Conservation (phyloP, 2,113 vertebrate genomes). For the Hirundichthys speculiger region DNA sequence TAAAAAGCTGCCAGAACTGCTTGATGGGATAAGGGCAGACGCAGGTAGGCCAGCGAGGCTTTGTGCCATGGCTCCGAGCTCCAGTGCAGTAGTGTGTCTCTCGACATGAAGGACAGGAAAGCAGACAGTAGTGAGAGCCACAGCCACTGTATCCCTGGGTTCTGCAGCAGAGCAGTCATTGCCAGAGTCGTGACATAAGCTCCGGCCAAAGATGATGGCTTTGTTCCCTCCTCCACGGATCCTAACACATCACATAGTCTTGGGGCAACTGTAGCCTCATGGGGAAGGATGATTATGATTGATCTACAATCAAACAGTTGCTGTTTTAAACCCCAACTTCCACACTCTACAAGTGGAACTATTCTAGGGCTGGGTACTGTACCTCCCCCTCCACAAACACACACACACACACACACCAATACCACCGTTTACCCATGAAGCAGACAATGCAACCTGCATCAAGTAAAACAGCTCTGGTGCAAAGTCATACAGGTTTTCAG, state of each 20-base stretch:
- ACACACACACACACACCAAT: conserved; percentile 39
- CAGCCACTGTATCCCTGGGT: conserved; percentile 46
- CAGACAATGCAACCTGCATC: conserved; percentile 26
- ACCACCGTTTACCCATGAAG: conserved; percentile 13
- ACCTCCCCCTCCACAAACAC: conserved; percentile 16
- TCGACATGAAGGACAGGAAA: conserved; percentile 39
- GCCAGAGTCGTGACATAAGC: conserved; percentile 56
- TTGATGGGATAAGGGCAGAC: conserved; percentile 65
- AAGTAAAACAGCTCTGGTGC: conserved; percentile 14
- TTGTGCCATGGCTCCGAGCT: conserved; percentile 48
- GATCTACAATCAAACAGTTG: too few species aligned
- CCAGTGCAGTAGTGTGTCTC: conserved; percentile 50
- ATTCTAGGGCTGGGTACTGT: too few species aligned
- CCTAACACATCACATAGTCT: neutral
- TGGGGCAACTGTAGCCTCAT: too few species aligned
- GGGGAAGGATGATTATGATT: too few species aligned
- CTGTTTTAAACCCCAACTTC: too few species aligned
- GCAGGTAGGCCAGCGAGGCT: conserved; percentile 62
- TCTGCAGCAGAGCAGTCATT: conserved; percentile 26
- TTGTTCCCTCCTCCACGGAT: conserved; percentile 18
- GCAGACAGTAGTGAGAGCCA: conserved; percentile 39
- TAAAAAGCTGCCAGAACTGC: conserved; percentile 53
- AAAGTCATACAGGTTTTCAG: conserved; percentile 29
- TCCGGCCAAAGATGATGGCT: conserved; percentile 56
- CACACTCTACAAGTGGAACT: too few species aligned